Percentiles rank a stretch among this genome's conserved stretches.
Evolutionary conservation across 2,113 vertebrate species (phyloP).

Genomic region (Varanus komodoensis): DNA sequence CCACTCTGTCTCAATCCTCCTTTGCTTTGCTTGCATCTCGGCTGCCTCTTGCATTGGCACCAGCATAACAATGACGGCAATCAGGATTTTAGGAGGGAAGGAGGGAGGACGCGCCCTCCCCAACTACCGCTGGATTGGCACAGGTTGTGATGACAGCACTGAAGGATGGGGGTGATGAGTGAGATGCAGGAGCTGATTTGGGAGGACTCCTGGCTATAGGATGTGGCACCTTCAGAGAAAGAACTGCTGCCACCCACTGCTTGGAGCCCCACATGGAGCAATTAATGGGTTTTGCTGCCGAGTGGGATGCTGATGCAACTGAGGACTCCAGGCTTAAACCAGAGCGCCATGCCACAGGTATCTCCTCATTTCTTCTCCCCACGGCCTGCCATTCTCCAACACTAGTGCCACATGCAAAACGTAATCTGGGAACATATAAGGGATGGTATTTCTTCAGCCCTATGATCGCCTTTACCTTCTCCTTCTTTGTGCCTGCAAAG

Average conservation of each 20-base stretch:
- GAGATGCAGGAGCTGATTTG: neutral
- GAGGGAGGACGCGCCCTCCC: neutral
- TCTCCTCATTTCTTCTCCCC: neutral
- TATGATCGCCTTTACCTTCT: neutral
- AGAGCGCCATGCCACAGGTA: neutral
- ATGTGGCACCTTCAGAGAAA: neutral
- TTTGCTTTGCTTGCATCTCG: neutral
- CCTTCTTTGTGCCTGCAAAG: neutral
- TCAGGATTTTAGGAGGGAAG: neutral
- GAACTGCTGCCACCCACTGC: neutral
- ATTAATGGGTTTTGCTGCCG: neutral
- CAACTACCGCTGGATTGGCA: neutral
- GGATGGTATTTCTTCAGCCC: neutral
- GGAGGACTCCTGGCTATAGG: neutral
- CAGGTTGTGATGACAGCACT: neutral
- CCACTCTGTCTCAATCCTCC: neutral
- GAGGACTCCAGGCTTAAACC: neutral
- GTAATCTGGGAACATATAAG: neutral
- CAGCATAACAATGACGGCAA: neutral
- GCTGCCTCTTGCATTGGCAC: slow-evolving; percentile 10
- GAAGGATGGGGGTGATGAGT: neutral
- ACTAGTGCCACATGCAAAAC: neutral
- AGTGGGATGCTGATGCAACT: neutral
- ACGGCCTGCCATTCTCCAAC: neutral
- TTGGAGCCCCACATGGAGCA: neutral